These are phyloP conservation scores for Spilogale gracilis DNA, from an alignment of 2,113 vertebrate genomes.

Conservation along the genomic window DNA sequence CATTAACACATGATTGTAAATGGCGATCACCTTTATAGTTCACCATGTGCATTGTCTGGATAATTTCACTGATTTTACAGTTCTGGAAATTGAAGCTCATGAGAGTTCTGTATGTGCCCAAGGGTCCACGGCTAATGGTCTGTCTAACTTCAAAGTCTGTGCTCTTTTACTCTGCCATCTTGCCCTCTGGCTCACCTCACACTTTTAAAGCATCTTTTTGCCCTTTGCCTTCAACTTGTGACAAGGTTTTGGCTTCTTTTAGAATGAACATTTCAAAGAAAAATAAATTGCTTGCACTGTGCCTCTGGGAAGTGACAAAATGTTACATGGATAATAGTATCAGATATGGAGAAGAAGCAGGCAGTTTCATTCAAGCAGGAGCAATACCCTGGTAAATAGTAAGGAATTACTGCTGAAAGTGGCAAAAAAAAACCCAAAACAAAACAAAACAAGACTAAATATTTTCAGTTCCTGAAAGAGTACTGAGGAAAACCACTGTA, in stretches of 20 bases:
- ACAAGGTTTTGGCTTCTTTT: constrained; percentile 53
- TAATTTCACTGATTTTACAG: not conserved
- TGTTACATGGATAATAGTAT: not conserved
- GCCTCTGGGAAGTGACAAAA: constrained; percentile 36
- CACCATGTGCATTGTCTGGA: not conserved
- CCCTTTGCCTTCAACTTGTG: constrained; percentile 33
- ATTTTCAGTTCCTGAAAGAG: not conserved
- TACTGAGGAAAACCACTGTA: not conserved
- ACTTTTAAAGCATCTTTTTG: constrained; percentile 38
- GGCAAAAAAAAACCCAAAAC: not conserved
- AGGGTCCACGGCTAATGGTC: not conserved
- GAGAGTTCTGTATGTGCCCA: not conserved
- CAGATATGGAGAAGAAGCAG: not conserved
- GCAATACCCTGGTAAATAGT: not conserved
- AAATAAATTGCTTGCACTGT: constrained; percentile 55
- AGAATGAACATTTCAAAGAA: constrained; percentile 53
- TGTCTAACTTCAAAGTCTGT: not conserved
- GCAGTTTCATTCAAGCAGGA: not conserved
- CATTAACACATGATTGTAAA: not conserved
- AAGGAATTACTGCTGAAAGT: not conserved
- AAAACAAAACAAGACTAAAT: not conserved
- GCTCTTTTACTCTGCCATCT: not conserved
- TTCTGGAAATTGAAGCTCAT: not conserved
- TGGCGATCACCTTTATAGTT: not conserved
- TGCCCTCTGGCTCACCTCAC: not conserved